phyloP scores from a whole-genome alignment of 2,888 invertebrate species.

The Byasa hedistus region DNA sequence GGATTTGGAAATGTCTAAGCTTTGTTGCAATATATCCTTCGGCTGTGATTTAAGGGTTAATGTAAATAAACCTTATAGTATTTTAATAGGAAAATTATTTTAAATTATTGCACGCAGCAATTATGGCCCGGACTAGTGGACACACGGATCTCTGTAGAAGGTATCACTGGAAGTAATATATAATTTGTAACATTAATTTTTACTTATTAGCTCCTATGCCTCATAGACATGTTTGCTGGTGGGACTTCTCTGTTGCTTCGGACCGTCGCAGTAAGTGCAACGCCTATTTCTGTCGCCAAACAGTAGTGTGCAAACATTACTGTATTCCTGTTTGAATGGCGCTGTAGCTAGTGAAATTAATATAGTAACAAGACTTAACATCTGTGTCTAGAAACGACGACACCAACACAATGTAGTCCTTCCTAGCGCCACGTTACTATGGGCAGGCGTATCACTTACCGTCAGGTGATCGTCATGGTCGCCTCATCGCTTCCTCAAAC shows the following conservation, averaged over 20 bases:
- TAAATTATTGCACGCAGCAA: slow-evolving; percentile 77
- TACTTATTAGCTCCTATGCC: slow-evolving; percentile 31
- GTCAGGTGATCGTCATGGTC: too few species aligned
- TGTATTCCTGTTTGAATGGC: too few species aligned
- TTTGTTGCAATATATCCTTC: slow-evolving; percentile 66
- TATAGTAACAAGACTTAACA: too few species aligned
- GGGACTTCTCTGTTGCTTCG: slow-evolving; percentile 1
- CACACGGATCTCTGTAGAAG: slow-evolving; percentile 82
- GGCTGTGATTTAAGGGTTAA: slow-evolving; percentile 76
- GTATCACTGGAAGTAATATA: slow-evolving; percentile 82
- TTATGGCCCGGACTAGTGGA: slow-evolving; percentile 81
- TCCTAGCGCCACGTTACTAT: too few species aligned
- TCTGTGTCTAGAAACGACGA: too few species aligned
- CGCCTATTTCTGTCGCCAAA: neutral
- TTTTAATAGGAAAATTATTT: slow-evolving; percentile 59
- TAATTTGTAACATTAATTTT: slow-evolving; percentile 44
- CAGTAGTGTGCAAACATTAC: neutral
- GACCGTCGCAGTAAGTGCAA: too few species aligned
- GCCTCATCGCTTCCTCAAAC: too few species aligned
- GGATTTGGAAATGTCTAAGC: slow-evolving; percentile 78
- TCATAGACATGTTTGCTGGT: slow-evolving; percentile 26
- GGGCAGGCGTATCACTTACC: too few species aligned
- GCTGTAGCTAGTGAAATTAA: too few species aligned
- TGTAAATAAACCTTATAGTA: slow-evolving; percentile 38
- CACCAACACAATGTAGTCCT: too few species aligned